Evolutionary conservation across 2,797 vertebrate species (phyloP).

Genomic region (Gambelia wislizenii): DNA sequence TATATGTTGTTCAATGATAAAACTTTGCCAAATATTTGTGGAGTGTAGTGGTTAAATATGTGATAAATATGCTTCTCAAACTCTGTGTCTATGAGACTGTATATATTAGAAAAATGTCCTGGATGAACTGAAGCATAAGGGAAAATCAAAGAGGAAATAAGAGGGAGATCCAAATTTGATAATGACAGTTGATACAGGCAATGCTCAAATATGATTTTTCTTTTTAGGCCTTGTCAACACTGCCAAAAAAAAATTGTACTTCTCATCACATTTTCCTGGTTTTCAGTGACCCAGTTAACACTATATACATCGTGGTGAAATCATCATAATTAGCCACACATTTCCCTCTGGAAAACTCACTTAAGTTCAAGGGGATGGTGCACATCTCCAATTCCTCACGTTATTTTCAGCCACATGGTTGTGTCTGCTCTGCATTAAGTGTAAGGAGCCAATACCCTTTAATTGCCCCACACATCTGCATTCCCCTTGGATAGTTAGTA

Average conservation of each 20-base stretch:
- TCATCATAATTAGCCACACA: too few relatives aligned
- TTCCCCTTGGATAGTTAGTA: too few relatives aligned
- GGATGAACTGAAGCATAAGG: background rate
- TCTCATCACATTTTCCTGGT: too few relatives aligned
- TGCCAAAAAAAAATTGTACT: too few relatives aligned
- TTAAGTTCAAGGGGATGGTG: too few relatives aligned
- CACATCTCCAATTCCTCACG: background rate
- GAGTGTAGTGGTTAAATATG: constrained; percentile 50
- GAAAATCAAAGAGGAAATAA: constrained; percentile 24
- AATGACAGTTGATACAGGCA: background rate
- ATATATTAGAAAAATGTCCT: background rate
- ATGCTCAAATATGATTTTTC: background rate
- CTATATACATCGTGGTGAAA: too few relatives aligned
- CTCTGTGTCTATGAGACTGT: constrained; percentile 20
- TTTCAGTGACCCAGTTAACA: too few relatives aligned
- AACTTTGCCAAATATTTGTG: constrained; percentile 65
- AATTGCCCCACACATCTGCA: too few relatives aligned
- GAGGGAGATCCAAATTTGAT: background rate
- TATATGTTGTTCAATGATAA: constrained; percentile 63
- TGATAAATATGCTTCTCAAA: constrained; percentile 50
- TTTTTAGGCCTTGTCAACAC: too few relatives aligned
- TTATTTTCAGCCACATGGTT: background rate
- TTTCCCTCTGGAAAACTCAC: too few relatives aligned
- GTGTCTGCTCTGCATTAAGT: too few relatives aligned
- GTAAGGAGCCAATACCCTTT: too few relatives aligned